Percentiles rank a stretch among this genome's conserved stretches.
Conservation (phyloP, 2,888 invertebrate species). For the Chironomus riparius region DNA sequence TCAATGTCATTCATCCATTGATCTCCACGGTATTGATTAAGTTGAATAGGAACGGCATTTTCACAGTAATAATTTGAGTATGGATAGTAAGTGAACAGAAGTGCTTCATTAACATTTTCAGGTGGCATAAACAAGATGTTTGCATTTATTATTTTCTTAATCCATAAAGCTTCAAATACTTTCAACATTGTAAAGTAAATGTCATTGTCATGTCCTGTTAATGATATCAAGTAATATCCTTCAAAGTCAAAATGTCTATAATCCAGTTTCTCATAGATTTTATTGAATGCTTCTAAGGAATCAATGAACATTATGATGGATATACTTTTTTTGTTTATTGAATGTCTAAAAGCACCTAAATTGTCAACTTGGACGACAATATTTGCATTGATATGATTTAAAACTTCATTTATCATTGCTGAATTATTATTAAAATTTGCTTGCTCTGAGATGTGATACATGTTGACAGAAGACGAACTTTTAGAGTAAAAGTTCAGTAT, state of each 20-base stretch:
- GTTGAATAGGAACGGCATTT: slow-evolving; percentile 18
- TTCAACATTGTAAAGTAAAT: background rate
- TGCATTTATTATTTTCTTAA: background rate
- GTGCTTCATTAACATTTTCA: background rate
- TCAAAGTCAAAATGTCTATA: background rate
- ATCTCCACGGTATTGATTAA: background rate
- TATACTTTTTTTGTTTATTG: no score
- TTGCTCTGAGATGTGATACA: background rate
- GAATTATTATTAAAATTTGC: background rate
- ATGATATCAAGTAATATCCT: background rate
- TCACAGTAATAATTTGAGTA: slow-evolving; percentile 27
- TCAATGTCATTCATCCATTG: background rate
- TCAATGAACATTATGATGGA: no score
- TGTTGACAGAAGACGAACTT: background rate
- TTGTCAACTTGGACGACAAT: background rate
- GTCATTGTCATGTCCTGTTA: background rate
- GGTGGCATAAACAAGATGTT: background rate
- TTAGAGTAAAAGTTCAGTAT: background rate
- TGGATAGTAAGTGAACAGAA: slow-evolving; percentile 29
- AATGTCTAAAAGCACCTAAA: background rate
- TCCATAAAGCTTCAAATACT: slow-evolving; percentile 13
- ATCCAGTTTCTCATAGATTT: background rate
- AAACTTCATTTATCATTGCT: background rate
- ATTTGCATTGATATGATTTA: background rate
- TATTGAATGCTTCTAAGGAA: background rate